Percentiles rank a stretch among this genome's conserved stretches.
These are phyloP conservation scores for Spermophilus dauricus DNA, from an alignment of 2,113 vertebrate species.

Conservation along the genomic window DNA sequence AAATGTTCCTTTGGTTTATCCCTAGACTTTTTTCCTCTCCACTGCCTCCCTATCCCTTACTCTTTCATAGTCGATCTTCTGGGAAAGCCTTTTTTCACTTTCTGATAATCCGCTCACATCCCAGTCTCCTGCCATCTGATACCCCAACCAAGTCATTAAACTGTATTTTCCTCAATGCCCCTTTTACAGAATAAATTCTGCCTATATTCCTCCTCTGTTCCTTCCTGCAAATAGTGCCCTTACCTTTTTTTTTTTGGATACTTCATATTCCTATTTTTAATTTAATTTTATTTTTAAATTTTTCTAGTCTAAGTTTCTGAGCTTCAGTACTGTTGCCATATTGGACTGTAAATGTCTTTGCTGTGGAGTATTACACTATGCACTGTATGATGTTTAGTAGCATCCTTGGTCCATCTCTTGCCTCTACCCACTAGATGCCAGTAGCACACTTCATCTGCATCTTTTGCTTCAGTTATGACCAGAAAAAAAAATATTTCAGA, in stretches of 20 bases:
- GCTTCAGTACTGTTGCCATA: not conserved
- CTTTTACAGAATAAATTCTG: not conserved
- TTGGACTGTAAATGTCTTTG: not conserved
- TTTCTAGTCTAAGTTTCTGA: not conserved
- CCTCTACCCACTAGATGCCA: not conserved
- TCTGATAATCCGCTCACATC: not conserved
- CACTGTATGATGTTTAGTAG: not conserved
- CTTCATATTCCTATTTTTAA: not conserved
- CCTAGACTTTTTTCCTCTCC: not conserved
- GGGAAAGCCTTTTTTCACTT: not conserved
- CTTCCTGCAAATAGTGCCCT: not conserved
- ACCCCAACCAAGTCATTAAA: not conserved
- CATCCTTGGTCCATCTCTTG: not conserved
- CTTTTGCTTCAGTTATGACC: not conserved
- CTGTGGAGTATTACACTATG: not conserved
- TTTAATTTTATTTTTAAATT: too few relatives aligned
- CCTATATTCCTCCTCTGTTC: not conserved
- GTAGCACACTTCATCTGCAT: not conserved
- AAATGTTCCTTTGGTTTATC: not conserved
- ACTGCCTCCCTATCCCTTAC: not conserved
- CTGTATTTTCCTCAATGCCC: not conserved
- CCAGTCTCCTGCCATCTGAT: not conserved
- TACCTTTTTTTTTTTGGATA: not conserved
- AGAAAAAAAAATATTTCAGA: not conserved
- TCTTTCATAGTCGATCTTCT: not conserved